Evolutionary conservation across 2,888 invertebrate genomes (phyloP).

Genomic region (Pseudococcus jackbeardsleyi): DNA sequence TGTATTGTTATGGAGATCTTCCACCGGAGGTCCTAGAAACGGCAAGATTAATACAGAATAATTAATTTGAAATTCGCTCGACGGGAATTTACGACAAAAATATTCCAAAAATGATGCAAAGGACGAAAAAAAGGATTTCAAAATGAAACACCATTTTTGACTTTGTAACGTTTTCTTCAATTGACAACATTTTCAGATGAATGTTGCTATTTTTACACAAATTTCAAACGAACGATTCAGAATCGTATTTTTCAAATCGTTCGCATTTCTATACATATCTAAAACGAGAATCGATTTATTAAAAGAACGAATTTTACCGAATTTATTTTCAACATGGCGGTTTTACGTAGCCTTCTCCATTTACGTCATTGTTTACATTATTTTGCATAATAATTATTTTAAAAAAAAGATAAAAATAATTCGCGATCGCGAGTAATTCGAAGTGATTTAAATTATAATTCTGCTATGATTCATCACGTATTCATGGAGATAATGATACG

Average conservation of each 20-base stretch:
- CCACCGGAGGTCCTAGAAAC: not conserved
- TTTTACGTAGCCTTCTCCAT: not conserved
- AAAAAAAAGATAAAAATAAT: not conserved
- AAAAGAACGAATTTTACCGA: not conserved
- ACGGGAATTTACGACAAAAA: not conserved
- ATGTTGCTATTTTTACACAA: constrained; percentile 1
- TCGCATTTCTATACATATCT: not conserved
- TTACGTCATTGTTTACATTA: not conserved
- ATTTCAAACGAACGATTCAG: not conserved
- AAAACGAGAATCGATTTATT: too few species aligned
- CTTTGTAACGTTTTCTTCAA: not conserved
- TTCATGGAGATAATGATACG: constrained; percentile 26
- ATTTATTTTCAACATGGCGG: not conserved
- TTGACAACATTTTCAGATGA: not conserved
- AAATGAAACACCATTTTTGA: not conserved
- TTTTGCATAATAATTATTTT: too few species aligned
- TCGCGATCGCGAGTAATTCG: not conserved
- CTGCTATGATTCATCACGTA: constrained; percentile 35
- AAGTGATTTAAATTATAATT: constrained; percentile 21
- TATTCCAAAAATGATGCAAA: not conserved
- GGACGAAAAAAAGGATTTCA: not conserved
- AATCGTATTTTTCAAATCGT: not conserved
- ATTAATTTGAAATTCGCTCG: not conserved
- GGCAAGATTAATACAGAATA: not conserved
- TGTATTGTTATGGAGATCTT: not conserved